These are phyloP conservation scores for Cosmopolites sordidus DNA, from an alignment of 2,888 invertebrate genomes.

Conservation along the genomic window DNA sequence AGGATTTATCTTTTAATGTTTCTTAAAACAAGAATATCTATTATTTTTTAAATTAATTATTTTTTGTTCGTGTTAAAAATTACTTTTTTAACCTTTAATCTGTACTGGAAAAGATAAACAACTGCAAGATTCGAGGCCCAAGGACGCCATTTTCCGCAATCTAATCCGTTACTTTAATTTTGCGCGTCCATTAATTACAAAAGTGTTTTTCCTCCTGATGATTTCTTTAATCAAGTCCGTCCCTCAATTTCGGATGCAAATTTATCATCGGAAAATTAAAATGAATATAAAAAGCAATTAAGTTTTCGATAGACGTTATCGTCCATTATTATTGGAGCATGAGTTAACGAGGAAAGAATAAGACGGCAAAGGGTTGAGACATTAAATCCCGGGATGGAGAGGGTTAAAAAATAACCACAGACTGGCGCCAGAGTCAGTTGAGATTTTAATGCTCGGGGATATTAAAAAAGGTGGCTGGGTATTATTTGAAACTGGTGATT, in stretches of 20 bases:
- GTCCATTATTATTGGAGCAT: conserved; percentile 30
- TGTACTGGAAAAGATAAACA: background rate
- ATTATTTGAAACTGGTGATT: conserved; percentile 1
- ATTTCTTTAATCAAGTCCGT: conserved; percentile 29
- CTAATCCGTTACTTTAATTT: conserved; percentile 27
- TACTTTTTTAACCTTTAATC: too few relatives aligned
- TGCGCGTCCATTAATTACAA: conserved; percentile 26
- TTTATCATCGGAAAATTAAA: conserved; percentile 30
- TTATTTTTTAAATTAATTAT: too few relatives aligned
- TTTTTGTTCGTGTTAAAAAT: too few relatives aligned
- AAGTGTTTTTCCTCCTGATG: conserved; percentile 28
- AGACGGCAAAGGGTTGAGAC: conserved; percentile 27
- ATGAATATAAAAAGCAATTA: conserved; percentile 31
- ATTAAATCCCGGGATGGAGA: conserved; percentile 10
- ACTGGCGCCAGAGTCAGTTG: conserved; percentile 15
- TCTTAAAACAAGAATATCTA: too few relatives aligned
- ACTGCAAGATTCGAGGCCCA: background rate
- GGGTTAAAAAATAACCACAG: conserved; percentile 21
- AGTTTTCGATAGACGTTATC: conserved; percentile 31
- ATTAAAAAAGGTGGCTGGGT: conserved; percentile 1
- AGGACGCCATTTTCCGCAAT: background rate
- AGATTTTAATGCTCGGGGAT: conserved; percentile 2
- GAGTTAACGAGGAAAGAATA: conserved; percentile 39
- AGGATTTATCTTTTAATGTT: too few relatives aligned
- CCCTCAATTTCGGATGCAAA: conserved; percentile 30